Evolutionary conservation across 2,797 vertebrate species (phyloP), one percentile per base, ranked within the genome.

Genomic region (Danionella dracula): DNA sequence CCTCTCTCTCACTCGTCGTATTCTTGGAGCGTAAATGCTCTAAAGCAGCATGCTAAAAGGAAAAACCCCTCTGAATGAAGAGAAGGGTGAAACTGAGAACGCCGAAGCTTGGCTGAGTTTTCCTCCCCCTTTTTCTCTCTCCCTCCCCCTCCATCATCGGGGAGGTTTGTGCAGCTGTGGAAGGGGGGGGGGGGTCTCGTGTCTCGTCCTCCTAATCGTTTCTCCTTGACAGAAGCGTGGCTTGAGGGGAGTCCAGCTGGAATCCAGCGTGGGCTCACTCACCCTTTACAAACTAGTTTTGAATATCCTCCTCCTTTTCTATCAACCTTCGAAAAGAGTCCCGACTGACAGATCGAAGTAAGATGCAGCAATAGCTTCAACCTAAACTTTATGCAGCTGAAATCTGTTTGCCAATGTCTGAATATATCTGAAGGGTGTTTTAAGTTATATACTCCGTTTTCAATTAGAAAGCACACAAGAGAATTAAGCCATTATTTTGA

Each of bases 41-140:
- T 60, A 49, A 29, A 65, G 50, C 29, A 32, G 38, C 34, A 32
- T 37, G 53, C 56, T 49, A 20, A 40, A 57, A 68, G 57, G 61
- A 46, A 40, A 68, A 59, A 44, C 64, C 54, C 70, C 65, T 48
- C 54, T 60, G 59, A 75, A 78, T 70, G 68, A 62, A 60, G 55
- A 58, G 64, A 45, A 58, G 66, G 53, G 60, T 27, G 55, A 66
- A 44, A 55, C 56, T 41, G 66, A 67, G 38, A 66, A 64, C 10
- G 56, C 35, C 48, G 17, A 70, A 59, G 64, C 55, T 66, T 57
- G 56, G 59, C 37, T 66, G 68, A 67, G 41, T 71, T 68, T 71
- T 40, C 53, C 57, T 35, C 51, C 57, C 42, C 66, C 63, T 60
- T 49, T 49, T 58, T 37, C 55, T 57, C 50, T 35, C 61, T 49